These are phyloP conservation scores for Andrena marginata DNA, from an alignment of 2,888 invertebrate genomes.

Conservation along the genomic window DNA sequence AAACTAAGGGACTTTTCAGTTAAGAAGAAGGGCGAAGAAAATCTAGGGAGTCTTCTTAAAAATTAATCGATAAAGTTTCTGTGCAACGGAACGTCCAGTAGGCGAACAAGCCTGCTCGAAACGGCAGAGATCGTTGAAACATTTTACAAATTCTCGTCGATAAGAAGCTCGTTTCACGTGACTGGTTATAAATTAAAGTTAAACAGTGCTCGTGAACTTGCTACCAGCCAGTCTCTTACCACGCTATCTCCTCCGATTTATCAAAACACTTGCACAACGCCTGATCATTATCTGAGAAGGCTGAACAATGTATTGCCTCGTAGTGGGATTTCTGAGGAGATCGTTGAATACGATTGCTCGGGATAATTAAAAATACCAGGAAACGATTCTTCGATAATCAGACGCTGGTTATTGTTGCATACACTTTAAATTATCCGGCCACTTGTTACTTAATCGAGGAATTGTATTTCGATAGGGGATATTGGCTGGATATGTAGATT, in stretches of 20 bases:
- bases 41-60: too few relatives aligned
- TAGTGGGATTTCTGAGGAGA: background rate
- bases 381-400: background rate
- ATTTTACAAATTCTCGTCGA: background rate
- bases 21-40: too few relatives aligned
- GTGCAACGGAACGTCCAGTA: background rate
- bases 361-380: background rate
- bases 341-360: background rate
- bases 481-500: background rate
- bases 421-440: too few relatives aligned
- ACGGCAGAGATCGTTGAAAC: background rate
- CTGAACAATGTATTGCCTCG: background rate
- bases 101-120: background rate
- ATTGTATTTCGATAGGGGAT: background rate
- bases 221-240: slow-evolving; percentile 3
- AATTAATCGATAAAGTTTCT: too few relatives aligned
- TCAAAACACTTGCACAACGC: slow-evolving; percentile 3
- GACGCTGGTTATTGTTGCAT: too few relatives aligned
- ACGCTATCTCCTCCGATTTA: background rate
- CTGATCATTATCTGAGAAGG: background rate
- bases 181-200: slow-evolving; percentile 25
- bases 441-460: background rate
- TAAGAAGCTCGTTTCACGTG: slow-evolving; percentile 2
- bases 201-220: slow-evolving; percentile 44
- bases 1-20: too few relatives aligned